These are phyloP conservation scores for Lasioglossum albipes DNA, from an alignment of 1,140 invertebrate genomes.

Conservation along the genomic window DNA sequence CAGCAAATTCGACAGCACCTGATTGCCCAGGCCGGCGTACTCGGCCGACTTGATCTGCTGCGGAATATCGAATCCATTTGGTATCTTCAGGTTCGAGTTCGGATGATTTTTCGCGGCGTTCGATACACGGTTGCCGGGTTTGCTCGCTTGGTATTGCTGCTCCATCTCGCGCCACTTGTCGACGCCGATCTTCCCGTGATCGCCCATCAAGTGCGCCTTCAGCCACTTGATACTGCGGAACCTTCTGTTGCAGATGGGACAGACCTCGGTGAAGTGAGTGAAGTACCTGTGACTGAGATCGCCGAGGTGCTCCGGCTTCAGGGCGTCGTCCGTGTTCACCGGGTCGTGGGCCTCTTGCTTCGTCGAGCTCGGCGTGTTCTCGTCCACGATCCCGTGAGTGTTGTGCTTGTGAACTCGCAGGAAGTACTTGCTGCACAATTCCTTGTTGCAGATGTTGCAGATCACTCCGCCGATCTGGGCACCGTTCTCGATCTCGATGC, in stretches of 20 bases:
- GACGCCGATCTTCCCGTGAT: conserved; percentile 88
- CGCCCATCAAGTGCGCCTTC: conserved; percentile 92
- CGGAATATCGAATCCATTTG: conserved; percentile 80
- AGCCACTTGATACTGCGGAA: conserved; percentile 95
- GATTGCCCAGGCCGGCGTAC: conserved; percentile 78
- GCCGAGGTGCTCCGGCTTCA: conserved; percentile 80
- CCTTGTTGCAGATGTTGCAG: conserved; percentile 98
- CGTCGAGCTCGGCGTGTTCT: conserved; percentile 75
- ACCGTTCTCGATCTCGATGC: conserved; percentile 96
- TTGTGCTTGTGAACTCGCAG: conserved; percentile 98
- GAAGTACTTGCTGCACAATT: conserved; percentile 98
- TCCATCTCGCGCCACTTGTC: conserved; percentile 87
- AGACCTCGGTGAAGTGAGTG: conserved; percentile 88
- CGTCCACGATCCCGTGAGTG: conserved; percentile 95
- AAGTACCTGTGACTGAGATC: conserved; percentile 84
- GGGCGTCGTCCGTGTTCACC: conserved; percentile 77
- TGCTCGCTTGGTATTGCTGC: conserved; percentile 77
- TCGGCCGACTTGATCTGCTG: conserved; percentile 68
- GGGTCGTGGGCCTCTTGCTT: conserved; percentile 61
- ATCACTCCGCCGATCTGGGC: conserved; percentile 95
- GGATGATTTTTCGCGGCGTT: conserved; percentile 56
- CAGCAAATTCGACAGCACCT: conserved; percentile 82
- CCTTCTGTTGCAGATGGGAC: conserved; percentile 91
- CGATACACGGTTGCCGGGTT: conserved; percentile 30
- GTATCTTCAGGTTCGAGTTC: conserved; percentile 83